phyloP scores from a whole-genome alignment of 2,888 invertebrate species.

The Stenotaenia linearis region DNA sequence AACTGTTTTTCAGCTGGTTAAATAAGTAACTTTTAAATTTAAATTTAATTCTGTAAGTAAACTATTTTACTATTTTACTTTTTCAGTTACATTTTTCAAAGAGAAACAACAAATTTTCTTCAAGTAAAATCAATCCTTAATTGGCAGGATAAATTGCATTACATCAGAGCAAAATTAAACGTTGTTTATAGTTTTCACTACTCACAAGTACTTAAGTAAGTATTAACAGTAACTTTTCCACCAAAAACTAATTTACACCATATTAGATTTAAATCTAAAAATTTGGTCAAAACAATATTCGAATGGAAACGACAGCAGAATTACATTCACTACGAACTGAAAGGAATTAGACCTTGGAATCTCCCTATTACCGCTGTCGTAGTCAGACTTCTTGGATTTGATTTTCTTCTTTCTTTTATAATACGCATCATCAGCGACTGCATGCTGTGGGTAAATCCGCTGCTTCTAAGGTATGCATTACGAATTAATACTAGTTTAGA shows the following conservation, averaged over 20 bases:
- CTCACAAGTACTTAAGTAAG: background rate
- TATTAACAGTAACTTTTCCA: background rate
- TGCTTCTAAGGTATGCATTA: background rate
- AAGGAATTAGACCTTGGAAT: background rate
- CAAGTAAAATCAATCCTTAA: background rate
- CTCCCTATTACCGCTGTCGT: background rate
- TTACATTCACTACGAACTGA: background rate
- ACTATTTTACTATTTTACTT: background rate
- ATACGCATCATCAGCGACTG: background rate
- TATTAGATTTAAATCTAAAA: background rate
- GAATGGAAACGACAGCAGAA: constrained; percentile 2
- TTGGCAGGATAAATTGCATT: background rate
- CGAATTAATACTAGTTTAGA: background rate
- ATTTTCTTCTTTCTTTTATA: background rate
- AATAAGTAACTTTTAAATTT: background rate
- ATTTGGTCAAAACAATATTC: background rate
- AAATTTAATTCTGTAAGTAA: background rate
- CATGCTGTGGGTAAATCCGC: background rate
- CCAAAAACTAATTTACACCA: background rate
- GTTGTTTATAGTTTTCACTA: background rate
- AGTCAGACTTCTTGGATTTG: background rate
- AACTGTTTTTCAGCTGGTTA: background rate
- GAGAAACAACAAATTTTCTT: background rate
- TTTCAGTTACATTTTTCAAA: background rate
- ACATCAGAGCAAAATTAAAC: background rate